Evolutionary conservation across 2,888 invertebrate species (phyloP).

Genomic region (Eutolmus rufibarbis): DNA sequence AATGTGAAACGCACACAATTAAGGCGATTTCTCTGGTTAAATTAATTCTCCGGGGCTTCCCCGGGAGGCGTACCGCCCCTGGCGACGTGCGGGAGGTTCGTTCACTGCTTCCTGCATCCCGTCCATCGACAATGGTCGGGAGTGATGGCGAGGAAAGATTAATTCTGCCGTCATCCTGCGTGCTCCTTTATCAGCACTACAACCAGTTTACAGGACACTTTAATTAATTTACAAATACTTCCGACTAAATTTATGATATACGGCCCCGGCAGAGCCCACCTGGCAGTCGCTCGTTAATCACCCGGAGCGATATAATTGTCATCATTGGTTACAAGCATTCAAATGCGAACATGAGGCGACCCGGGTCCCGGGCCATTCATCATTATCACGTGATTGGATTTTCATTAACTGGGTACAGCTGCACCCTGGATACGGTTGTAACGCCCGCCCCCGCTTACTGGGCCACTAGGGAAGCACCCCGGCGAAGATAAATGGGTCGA

Average conservation of each 20-base stretch:
- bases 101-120: conserved; percentile 1
- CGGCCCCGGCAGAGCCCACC: conserved; percentile 6
- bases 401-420: conserved; percentile 30
- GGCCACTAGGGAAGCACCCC: background rate
- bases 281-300: conserved; percentile 34
- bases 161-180: conserved; percentile 10
- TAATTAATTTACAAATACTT: conserved; percentile 41
- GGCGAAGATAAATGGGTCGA: conserved; percentile 21
- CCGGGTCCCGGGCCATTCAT: conserved; percentile 9
- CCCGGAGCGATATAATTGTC: conserved; percentile 34
- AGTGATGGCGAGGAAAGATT: conserved; percentile 38
- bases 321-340: conserved; percentile 38
- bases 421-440: background rate
- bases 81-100: background rate
- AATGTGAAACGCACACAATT: background rate
- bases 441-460: background rate
- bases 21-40: background rate
- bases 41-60: background rate
- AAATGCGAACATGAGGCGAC: conserved; percentile 14
- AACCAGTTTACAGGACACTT: conserved; percentile 26
- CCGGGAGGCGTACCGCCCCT: background rate
- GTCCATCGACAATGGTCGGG: conserved; percentile 10
- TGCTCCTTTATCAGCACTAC: conserved; percentile 14
- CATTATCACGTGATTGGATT: conserved; percentile 31
- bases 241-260: conserved; percentile 35